Percentiles rank a stretch among this genome's conserved stretches.
These are phyloP conservation scores for Palloptera scutellata DNA, from an alignment of 2,888 invertebrate genomes.

Conservation along the genomic window DNA sequence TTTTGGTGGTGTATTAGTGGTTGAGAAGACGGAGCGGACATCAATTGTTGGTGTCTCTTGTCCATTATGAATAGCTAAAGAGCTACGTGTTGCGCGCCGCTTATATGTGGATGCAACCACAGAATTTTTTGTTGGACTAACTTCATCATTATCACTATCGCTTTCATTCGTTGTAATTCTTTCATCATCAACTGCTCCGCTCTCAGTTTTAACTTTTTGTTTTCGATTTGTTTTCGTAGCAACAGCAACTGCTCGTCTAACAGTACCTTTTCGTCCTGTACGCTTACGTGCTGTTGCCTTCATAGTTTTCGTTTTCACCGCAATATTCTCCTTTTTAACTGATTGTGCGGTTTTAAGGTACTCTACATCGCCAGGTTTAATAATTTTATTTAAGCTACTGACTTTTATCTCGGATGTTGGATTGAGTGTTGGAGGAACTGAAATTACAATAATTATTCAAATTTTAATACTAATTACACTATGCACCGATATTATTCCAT, in stretches of 20 bases:
- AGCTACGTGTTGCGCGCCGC: not conserved
- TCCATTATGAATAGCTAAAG: not conserved
- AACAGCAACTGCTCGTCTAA: not conserved
- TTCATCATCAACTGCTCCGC: not conserved
- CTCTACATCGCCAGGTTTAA: constrained; percentile 45
- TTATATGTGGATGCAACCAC: not conserved
- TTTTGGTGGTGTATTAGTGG: not conserved
- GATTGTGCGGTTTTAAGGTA: constrained; percentile 20
- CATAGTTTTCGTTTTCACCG: constrained; percentile 14
- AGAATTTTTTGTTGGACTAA: not conserved
- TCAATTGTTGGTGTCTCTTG: constrained; percentile 15
- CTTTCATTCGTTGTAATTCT: not conserved
- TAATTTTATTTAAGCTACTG: constrained; percentile 45
- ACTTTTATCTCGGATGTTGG: constrained; percentile 52
- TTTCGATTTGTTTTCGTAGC: constrained; percentile 1
- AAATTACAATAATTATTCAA: no score
- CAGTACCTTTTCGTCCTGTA: constrained; percentile 23
- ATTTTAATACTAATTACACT: not conserved
- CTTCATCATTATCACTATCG: not conserved
- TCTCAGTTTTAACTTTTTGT: constrained; percentile 4
- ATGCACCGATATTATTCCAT: no score
- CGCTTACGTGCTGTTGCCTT: constrained; percentile 36
- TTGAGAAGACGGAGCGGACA: constrained; percentile 17
- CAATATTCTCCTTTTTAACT: not conserved
- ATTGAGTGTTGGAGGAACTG: constrained; percentile 49